These are phyloP conservation scores for Corella eumyota DNA, from an alignment of 23 tunicate genomes.

Conservation along the genomic window DNA sequence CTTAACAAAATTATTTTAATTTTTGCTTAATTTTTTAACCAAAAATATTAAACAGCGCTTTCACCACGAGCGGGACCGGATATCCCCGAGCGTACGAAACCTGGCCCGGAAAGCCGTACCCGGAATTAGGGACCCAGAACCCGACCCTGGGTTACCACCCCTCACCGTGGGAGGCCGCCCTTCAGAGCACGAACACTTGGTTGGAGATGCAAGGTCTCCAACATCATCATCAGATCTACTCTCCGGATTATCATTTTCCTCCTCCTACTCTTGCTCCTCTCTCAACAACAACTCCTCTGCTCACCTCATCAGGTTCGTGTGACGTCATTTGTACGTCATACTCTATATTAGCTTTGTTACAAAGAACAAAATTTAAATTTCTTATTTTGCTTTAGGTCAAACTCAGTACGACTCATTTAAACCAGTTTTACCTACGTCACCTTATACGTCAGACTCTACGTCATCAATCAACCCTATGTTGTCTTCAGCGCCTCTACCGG, in stretches of 20 bases:
- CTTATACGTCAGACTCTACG: constrained; percentile 20
- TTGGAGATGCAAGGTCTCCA: constrained; percentile 65
- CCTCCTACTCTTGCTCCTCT: constrained; percentile 40
- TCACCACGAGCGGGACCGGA: background rate
- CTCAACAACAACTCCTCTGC: constrained; percentile 28
- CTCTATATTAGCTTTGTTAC: background rate
- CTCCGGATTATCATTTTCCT: constrained; percentile 50
- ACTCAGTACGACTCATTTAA: constrained; percentile 66
- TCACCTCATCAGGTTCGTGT: constrained; percentile 18
- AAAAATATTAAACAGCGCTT: background rate
- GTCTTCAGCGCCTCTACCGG: constrained; percentile 18
- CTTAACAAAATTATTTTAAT: too few species aligned
- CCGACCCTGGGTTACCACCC: constrained; percentile 22
- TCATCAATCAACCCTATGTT: constrained; percentile 22
- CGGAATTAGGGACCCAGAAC: constrained; percentile 3
- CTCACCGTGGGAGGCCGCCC: constrained; percentile 82
- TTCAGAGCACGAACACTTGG: constrained; percentile 72
- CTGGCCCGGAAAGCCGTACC: background rate
- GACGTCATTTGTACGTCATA: background rate
- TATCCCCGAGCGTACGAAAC: constrained; percentile 27
- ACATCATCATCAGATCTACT: constrained; percentile 55
- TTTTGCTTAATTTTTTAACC: background rate
- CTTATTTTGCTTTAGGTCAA: constrained; percentile 15
- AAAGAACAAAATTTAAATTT: too few species aligned
- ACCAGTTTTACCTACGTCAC: constrained; percentile 46